Evolutionary conservation across 2,113 vertebrate genomes (phyloP), one percentile per base, ranked within the genome.

Genomic region (Thomomys bottae): DNA sequence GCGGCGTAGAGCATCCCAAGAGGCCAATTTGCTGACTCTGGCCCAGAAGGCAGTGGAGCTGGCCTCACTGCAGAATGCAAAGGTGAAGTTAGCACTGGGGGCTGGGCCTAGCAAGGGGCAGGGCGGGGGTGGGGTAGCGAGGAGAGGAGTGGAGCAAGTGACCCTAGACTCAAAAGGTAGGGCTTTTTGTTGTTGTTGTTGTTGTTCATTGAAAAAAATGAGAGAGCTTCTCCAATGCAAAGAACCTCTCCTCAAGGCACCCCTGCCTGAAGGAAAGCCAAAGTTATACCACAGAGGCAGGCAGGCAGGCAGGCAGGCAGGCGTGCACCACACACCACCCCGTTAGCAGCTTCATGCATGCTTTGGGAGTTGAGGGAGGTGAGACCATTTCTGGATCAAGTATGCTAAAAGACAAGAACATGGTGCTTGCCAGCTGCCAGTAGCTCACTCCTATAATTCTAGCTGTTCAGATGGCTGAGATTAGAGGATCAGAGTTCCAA

Each of bases 31-130:
- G 96, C 98, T 99, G 96, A 99, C 99, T 26, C 96, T 99, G 77
- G 99, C 99, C 45, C 99, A 99, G 94, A 99, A 99, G 96, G 99
- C 99, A 20, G 99, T 98, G 1, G 99, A 99, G 94, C 98, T 99
- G 98, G 99, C 99, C 96, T 99, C 98, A 2, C 97, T 99, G 71
- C 99, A 98, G 93, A 96, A 96, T 28, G 70, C 97, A 82, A 98
- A 98, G 97, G 98, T 98, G 92, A 97, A 76, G 36, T 26, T 2
- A 57, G 87, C 9, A 0, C 0, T 23, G 40, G 72, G n/a, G 11
- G 70, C 68, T 17, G 26, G 34, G 32, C 23, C 89, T 32, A 36
- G 59, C 17, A 0, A 28, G 12, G 40, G 73, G 34, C 1, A 14
- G 15, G 26, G 61, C n/a, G n/a, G n/a, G n/a, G n/a, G n/a, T n/a